Percentiles rank a stretch among this genome's conserved stretches.
These are phyloP conservation scores for Axis porcinus DNA, from an alignment of 2,113 vertebrate species.

Conservation along the genomic window DNA sequence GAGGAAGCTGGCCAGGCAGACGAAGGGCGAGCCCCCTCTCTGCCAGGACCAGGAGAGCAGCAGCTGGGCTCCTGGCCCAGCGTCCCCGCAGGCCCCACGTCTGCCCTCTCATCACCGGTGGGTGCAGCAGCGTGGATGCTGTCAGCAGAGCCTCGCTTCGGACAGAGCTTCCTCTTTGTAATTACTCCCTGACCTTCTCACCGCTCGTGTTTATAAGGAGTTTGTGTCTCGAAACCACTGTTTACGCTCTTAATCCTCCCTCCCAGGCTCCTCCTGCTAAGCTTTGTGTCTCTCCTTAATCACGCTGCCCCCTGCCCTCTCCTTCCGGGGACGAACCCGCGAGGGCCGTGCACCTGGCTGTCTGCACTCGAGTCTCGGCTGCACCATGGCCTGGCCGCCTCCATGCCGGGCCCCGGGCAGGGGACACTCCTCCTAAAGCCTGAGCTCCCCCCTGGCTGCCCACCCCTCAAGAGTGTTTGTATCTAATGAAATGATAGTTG, in stretches of 20 bases:
- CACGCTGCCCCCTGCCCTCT: conserved; percentile 75
- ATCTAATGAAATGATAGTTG: conserved; percentile 66
- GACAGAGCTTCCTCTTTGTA: neutral
- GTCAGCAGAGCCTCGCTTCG: neutral
- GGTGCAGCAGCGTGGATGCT: neutral
- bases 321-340: conserved; percentile 65
- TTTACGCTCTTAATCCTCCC: conserved; percentile 52
- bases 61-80: neutral
- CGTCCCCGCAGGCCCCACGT: neutral
- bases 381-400: conserved; percentile 67
- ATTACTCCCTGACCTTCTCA: conserved; percentile 11
- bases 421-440: conserved; percentile 73
- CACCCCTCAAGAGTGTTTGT: conserved; percentile 50
- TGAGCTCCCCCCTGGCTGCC: conserved; percentile 53
- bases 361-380: conserved; percentile 68
- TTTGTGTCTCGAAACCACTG: conserved; percentile 58
- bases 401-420: conserved; percentile 60
- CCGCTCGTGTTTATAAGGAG: conserved; percentile 37
- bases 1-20: neutral
- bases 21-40: neutral
- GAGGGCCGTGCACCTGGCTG: conserved; percentile 70
- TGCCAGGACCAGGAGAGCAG: neutral
- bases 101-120: neutral
- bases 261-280: conserved; percentile 56
- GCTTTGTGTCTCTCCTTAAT: conserved; percentile 67